phyloP scores from a whole-genome alignment of 2,888 invertebrate genomes.

The Latrodectus elegans region DNA sequence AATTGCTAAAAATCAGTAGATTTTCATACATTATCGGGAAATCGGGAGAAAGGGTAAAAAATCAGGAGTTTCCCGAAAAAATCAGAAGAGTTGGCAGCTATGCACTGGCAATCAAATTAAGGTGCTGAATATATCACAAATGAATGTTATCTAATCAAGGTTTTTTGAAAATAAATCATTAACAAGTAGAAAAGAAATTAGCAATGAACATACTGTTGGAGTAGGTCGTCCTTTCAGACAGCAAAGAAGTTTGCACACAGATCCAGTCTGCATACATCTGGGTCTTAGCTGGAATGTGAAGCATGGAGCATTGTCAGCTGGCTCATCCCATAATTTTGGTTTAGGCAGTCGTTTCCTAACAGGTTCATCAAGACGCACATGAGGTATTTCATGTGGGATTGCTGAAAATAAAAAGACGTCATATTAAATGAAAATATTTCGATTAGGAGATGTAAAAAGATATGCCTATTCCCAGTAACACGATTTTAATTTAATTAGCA shows the following conservation, averaged over 20 bases:
- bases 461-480: not conserved
- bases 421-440: not conserved
- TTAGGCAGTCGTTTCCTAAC: conserved; percentile 60
- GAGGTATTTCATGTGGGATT: conserved; percentile 83
- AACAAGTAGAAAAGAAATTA: no score
- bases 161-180: no score
- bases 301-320: conserved; percentile 92
- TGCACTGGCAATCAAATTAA: no score
- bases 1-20: no score
- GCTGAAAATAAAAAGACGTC: conserved; percentile 78
- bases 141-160: no score
- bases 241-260: conserved; percentile 96
- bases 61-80: no score
- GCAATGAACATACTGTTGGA: conserved; percentile 82
- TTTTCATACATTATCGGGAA: no score
- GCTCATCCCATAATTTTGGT: conserved; percentile 85
- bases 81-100: no score
- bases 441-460: not conserved
- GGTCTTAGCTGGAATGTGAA: conserved; percentile 99
- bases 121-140: no score
- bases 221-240: conserved; percentile 95
- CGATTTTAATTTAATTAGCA: no score
- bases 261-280: conserved; percentile 95
- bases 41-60: no score
- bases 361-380: conserved; percentile 78